phyloP scores from a whole-genome alignment of 2,888 invertebrate species.

The Auanema freiburgensis region DNA sequence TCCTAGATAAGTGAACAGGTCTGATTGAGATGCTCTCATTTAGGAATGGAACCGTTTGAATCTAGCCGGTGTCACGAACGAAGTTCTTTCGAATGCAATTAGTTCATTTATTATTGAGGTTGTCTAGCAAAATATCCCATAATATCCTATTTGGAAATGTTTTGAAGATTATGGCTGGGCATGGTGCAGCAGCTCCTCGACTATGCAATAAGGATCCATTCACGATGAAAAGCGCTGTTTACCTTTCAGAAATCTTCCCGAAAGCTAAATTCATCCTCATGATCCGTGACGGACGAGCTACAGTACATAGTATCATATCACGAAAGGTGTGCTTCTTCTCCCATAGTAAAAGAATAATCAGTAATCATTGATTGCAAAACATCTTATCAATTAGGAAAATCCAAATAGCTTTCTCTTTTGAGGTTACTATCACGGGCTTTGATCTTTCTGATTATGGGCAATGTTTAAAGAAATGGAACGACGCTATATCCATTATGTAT shows the following conservation, averaged over 20 bases:
- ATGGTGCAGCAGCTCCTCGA: constrained; percentile 86
- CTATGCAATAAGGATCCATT: constrained; percentile 99
- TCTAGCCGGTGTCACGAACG: constrained; percentile 89
- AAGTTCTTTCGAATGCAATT: constrained; percentile 90
- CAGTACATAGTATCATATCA: constrained; percentile 96
- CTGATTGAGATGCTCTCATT: background rate
- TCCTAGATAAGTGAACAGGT: background rate
- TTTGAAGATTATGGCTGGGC: constrained; percentile 76
- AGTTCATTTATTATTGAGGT: constrained; percentile 80
- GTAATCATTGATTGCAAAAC: too few relatives aligned
- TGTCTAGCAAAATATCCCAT: too few relatives aligned
- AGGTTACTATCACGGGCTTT: constrained; percentile 83
- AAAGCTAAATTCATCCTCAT: constrained; percentile 90
- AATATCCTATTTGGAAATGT: background rate
- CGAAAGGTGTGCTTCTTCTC: too few relatives aligned
- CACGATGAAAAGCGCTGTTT: constrained; percentile 92
- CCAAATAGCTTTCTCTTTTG: constrained; percentile 46
- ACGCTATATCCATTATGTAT: constrained; percentile 79
- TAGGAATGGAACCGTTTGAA: constrained; percentile 74
- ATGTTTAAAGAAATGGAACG: constrained; percentile 93
- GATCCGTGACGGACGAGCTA: constrained; percentile 88
- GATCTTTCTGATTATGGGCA: constrained; percentile 87
- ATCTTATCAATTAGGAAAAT: too few relatives aligned
- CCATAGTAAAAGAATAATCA: too few relatives aligned
- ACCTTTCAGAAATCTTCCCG: constrained; percentile 90